phyloP scores from a whole-genome alignment of 1,140 invertebrate genomes.

The Whitmania pigra region DNA sequence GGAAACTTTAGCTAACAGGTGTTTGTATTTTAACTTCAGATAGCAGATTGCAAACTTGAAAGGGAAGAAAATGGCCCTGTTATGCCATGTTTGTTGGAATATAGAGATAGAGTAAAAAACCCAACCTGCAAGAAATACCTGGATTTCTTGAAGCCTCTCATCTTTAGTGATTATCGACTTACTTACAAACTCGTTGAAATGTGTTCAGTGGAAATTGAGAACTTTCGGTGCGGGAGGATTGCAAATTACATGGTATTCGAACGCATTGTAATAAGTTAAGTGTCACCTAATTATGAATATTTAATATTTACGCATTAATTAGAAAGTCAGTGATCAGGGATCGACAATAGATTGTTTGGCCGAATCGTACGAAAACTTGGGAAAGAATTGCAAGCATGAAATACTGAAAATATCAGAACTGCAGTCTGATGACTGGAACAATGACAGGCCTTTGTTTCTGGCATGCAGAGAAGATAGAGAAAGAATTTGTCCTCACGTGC shows the following conservation, averaged over 20 bases:
- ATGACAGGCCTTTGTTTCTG: slow-evolving; percentile 72
- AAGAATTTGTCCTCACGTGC: slow-evolving; percentile 45
- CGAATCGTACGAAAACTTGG: slow-evolving; percentile 40
- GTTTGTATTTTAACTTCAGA: slow-evolving; percentile 28
- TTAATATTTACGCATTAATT: background rate
- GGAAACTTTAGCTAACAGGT: background rate
- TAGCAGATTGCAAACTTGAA: slow-evolving; percentile 33
- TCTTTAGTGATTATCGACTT: slow-evolving; percentile 72
- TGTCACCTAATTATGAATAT: background rate
- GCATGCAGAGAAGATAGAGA: slow-evolving; percentile 74
- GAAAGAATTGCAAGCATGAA: slow-evolving; percentile 56
- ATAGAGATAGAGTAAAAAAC: slow-evolving; percentile 56
- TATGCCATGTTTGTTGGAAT: slow-evolving; percentile 66
- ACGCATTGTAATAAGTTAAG: background rate
- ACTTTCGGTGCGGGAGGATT: slow-evolving; percentile 58
- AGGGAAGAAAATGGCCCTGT: slow-evolving; percentile 42
- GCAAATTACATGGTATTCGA: slow-evolving; percentile 47
- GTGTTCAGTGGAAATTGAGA: slow-evolving; percentile 64
- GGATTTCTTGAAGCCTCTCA: slow-evolving; percentile 62
- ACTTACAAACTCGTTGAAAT: slow-evolving; percentile 65
- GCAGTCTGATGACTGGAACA: slow-evolving; percentile 76
- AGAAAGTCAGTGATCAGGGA: slow-evolving; percentile 48
- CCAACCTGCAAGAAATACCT: slow-evolving; percentile 57
- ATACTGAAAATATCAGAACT: slow-evolving; percentile 72
- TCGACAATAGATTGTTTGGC: slow-evolving; percentile 74